Base-by-base conservation (phyloP, 2,113 vertebrate genomes). In the Catharus bicknelli region DNA sequence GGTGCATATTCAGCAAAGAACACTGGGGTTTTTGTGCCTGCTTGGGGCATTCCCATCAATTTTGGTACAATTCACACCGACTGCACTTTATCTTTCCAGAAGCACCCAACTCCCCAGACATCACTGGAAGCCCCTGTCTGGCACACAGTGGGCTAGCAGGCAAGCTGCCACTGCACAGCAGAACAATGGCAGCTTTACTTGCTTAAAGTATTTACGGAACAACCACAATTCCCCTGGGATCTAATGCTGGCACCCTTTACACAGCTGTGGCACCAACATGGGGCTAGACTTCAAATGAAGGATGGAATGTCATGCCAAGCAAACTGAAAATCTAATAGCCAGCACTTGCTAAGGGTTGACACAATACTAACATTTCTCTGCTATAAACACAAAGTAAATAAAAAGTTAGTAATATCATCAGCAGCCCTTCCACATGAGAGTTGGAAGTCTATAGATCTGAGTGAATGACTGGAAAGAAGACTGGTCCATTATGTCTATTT, bases 341-440 rank as follows among this genome's bases (percentile, higher is more conserved):
- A 23, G n/a, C 38, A 27, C 87, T 87, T 73, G 45, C 85, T 77
- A 51, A 80, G 51, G 63, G 45, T 62, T 19, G 22, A 83, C 67
- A 76, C 63, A 62, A 59, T 20, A 36, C 53, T 61, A 50, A 64
- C 29, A 57, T 34, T 64, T 48, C 70, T 50, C 63, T 2, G 8
- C 64, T 90, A 51, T 48, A 79, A 81, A 86, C 48, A 74, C 74
- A 34, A 77, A 79, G 76, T 9, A 38, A 92, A 16, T 54, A 83
- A 88, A 57, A 92, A 95, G 95, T 90, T 94, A 88, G 81, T 93
- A 95, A 16, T 30, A 94, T 80, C 94, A 95, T 47, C 64, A 86
- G 85, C 82, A 93, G 90, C 57, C 32, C 59, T 75, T 94, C 78
- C 92, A 79, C 78, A 36, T 45, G 17, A 78, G 47, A 83, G 62